phyloP scores from a whole-genome alignment of 2,113 vertebrate species.

The Rhinoderma darwinii region DNA sequence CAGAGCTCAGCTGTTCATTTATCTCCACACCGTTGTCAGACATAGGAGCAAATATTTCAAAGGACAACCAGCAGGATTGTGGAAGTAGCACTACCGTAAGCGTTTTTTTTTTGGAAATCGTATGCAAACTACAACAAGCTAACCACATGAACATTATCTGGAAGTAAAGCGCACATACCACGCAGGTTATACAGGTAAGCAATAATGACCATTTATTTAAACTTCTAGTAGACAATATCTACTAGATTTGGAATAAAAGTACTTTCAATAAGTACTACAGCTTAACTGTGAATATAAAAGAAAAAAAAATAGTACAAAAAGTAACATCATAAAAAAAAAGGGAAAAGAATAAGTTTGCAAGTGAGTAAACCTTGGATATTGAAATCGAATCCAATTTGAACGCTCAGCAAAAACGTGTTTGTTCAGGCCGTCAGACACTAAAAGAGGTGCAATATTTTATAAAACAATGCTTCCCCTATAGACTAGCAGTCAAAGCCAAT shows the following conservation, averaged over 20 bases:
- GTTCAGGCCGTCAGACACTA: conserved; percentile 5
- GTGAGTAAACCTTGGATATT: conserved; percentile 68
- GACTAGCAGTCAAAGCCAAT: conserved; percentile 73
- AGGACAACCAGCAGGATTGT: background rate
- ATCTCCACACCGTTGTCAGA: too few relatives aligned
- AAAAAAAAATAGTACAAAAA: conserved; percentile 80
- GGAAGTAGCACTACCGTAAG: background rate
- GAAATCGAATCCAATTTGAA: conserved; percentile 69
- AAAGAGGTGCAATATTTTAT: conserved; percentile 1
- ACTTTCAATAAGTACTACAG: conserved; percentile 84
- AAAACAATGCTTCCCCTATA: conserved; percentile 12
- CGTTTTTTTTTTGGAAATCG: too few relatives aligned
- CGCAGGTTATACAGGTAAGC: conserved; percentile 74
- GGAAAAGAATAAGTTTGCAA: conserved; percentile 74
- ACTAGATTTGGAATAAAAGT: conserved; percentile 94
- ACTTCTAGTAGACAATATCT: conserved; percentile 93
- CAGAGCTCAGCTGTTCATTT: too few relatives aligned
- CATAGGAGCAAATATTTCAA: too few relatives aligned
- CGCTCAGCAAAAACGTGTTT: conserved; percentile 73
- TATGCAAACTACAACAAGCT: background rate
- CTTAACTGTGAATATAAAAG: conserved; percentile 84
- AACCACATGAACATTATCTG: background rate
- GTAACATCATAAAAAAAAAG: conserved; percentile 69
- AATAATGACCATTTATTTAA: conserved; percentile 92
- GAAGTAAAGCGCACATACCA: background rate